Conservation (phyloP, 2,797 vertebrate genomes). For the Peromyscus aztecus region DNA sequence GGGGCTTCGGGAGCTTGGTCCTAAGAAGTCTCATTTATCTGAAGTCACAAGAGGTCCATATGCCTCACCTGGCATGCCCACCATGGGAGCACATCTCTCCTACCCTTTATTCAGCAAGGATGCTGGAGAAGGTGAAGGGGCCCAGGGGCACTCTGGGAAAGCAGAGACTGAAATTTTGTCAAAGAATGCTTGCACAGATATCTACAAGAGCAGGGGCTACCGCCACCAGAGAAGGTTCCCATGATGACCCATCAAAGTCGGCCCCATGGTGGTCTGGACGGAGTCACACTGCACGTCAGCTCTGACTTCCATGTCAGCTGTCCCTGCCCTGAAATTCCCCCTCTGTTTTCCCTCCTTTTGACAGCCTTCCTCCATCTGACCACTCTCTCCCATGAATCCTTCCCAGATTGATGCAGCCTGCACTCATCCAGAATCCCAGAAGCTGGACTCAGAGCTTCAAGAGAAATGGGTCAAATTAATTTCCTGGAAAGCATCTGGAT, state of each 20-base stretch:
- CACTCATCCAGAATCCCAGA: not conserved
- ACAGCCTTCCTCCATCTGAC: not conserved
- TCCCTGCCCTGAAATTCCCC: not conserved
- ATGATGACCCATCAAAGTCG: not conserved
- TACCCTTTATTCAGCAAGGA: not conserved
- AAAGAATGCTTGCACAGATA: not conserved
- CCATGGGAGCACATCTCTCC: rapidly evolving
- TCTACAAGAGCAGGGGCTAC: not conserved
- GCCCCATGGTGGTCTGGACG: rapidly evolving
- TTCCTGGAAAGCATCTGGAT: not conserved
- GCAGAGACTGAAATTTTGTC: not conserved
- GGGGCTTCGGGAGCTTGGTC: not conserved
- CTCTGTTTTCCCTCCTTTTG: not conserved
- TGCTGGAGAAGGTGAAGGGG: not conserved
- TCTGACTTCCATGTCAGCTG: not conserved
- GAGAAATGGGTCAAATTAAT: not conserved
- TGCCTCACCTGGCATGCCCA: not conserved
- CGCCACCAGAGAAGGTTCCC: not conserved
- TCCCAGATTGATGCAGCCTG: not conserved
- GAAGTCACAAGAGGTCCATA: not conserved
- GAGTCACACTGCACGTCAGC: not conserved
- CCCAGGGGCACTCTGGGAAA: not conserved
- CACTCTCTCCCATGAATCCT: not conserved
- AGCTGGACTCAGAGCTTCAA: not conserved
- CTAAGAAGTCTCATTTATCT: not conserved